Evolutionary conservation across 2,797 vertebrate species (phyloP), one percentile per base, ranked within the genome.

Genomic region (Dendrocincla fuliginosa): DNA sequence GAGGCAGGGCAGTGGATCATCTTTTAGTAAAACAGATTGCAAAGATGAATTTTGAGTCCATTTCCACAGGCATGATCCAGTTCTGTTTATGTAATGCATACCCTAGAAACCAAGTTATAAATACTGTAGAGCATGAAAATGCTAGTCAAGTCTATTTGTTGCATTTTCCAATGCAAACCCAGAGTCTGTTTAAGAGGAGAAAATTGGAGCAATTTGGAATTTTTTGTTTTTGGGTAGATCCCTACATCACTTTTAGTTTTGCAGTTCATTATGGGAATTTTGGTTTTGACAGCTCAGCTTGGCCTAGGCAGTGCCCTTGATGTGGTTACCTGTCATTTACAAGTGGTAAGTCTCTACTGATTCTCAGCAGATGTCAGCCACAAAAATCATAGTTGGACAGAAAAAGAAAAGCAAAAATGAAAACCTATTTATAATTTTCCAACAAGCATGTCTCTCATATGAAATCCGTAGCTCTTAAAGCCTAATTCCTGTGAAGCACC

Each of bases 261-360:
- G 49, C 16, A 33, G 9, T 82, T 75, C 35, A 70, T 17, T 1
- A 0, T 41, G 49, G 67, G 73, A 74, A 61, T 57, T 75, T 89
- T 73, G 32, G 18, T 77, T 89, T 67, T 83, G 88, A 84, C 76
- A 90, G 52, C 28, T 92, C 32, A 64, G 23, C 50, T 47, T 84
- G 78, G 39, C 53, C 79, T 87, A 65, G 59, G 67, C 61, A 76
- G 15, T 17, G 27, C 23, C 90, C 59, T 85, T 56, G 33, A 52
- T 67, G 33, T 78, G 35, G 41, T 78, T 81, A 53, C 24, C 65
- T 93, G 71, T 85, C 78, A 85, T 64, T 94, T 87, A 71, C 30
- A 94, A 75, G 37, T 27, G 76, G 11, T 44, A 94, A 89, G 17
- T 80, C 64, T 94, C 81, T 90, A 46, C 65, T 90, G 85, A 87